Percentiles rank a stretch among this genome's conserved stretches.
Evolutionary conservation across 2,797 vertebrate species (phyloP).

Genomic region (Ptychobarbus kaznakovi): DNA sequence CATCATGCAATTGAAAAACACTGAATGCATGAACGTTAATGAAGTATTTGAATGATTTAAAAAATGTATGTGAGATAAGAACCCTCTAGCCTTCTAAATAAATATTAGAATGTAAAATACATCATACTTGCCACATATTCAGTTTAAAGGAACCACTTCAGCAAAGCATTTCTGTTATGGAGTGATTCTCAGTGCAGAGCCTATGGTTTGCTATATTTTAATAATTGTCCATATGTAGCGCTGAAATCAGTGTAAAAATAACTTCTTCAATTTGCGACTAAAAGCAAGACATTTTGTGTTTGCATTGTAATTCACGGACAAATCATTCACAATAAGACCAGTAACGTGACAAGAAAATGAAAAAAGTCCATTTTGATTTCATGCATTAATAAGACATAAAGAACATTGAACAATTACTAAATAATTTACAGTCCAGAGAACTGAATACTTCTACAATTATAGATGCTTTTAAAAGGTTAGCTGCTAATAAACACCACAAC

Average conservation of each 20-base stretch:
- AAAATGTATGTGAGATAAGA: background rate
- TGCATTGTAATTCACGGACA: background rate
- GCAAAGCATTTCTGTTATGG: background rate
- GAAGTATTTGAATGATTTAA: too few species aligned
- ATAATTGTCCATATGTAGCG: background rate
- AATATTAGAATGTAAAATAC: background rate
- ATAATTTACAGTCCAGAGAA: conserved; percentile 1
- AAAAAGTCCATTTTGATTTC: background rate
- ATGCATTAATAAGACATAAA: background rate
- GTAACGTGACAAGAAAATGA: background rate
- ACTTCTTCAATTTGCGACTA: background rate
- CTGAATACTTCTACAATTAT: conserved; percentile 9
- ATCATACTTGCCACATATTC: background rate
- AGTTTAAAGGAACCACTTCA: background rate
- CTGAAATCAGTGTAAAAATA: background rate
- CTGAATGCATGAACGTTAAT: background rate
- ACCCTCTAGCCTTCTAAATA: background rate
- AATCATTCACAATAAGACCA: conserved; percentile 7
- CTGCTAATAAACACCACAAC: conserved; percentile 5
- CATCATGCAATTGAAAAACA: background rate
- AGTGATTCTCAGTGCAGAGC: background rate
- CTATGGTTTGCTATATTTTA: background rate
- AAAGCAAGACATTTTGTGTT: background rate
- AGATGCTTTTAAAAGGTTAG: background rate
- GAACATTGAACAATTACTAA: background rate